A percentile compares a stretch with the other conserved stretches of the same genome.
Conservation (phyloP, 2,888 invertebrate genomes). For the Lepas anatifera region DNA sequence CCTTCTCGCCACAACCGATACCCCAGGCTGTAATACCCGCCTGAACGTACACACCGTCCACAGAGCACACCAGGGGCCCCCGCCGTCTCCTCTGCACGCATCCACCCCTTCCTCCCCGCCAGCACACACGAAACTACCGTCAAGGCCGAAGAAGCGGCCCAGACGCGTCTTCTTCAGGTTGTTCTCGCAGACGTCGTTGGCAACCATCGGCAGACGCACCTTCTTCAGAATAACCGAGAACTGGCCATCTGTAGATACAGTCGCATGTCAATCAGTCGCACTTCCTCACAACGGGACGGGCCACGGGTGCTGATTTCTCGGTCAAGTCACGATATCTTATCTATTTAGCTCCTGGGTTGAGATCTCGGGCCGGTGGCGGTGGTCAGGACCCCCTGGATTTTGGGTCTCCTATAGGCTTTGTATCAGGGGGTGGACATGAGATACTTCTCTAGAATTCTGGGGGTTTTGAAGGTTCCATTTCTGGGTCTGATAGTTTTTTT, state of each 20-base stretch:
- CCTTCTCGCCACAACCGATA: constrained; percentile 61
- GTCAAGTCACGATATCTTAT: too few species aligned
- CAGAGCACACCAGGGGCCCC: too few species aligned
- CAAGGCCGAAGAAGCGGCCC: constrained; percentile 50
- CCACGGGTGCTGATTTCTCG: too few species aligned
- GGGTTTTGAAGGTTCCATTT: too few species aligned
- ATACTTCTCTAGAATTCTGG: too few species aligned
- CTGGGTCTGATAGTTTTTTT: too few species aligned
- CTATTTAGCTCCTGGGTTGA: too few species aligned
- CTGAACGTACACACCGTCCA: constrained; percentile 40
- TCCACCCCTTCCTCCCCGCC: constrained; percentile 59
- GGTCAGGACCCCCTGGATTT: too few species aligned
- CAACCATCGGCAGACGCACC: constrained; percentile 56
- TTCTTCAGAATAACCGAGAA: constrained; percentile 62
- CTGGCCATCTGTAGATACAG: constrained; percentile 37
- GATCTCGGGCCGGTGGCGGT: too few species aligned
- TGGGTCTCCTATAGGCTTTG: too few species aligned
- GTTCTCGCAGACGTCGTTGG: constrained; percentile 42
- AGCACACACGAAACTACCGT: constrained; percentile 61
- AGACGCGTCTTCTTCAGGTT: constrained; percentile 52
- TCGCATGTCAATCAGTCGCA: not conserved
- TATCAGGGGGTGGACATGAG: too few species aligned
- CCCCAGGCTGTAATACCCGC: constrained; percentile 80
- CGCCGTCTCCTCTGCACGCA: too few species aligned
- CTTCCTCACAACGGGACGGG: not conserved